Evolutionary conservation across 35 echinoderm and acorn worm genomes (phyloP).

Genomic region (Apostichopus californicus): DNA sequence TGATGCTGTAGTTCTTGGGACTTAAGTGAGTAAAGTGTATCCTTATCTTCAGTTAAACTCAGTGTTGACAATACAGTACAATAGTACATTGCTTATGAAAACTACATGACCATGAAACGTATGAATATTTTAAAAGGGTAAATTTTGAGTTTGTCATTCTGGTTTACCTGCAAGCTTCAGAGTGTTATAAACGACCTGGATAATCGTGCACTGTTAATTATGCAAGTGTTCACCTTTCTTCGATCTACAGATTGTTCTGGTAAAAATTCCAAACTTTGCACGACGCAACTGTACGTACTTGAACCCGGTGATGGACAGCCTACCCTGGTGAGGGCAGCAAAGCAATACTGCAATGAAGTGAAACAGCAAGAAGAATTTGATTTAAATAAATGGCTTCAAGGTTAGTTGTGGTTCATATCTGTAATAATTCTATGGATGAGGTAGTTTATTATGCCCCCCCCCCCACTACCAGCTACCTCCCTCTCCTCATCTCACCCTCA

Average conservation of each 20-base stretch:
- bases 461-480: neutral
- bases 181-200: neutral
- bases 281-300: neutral
- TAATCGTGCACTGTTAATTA: neutral
- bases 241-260: neutral
- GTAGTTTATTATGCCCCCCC: neutral
- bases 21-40: no score
- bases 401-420: neutral
- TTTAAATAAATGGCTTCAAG: conserved; percentile 2
- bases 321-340: conserved; percentile 38
- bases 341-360: conserved; percentile 18
- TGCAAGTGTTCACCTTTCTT: neutral
- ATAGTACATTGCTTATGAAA: neutral
- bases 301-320: conserved; percentile 26
- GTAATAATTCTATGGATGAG: neutral
- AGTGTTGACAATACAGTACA: neutral
- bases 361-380: neutral
- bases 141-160: no score
- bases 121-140: no score
- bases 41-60: neutral
- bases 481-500: neutral
- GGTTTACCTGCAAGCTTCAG: neutral
- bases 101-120: neutral
- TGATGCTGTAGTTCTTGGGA: no score
- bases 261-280: neutral